Base-by-base conservation (phyloP, 53 echinoderm and acorn worm species). In the Pentamera pediparva region DNA sequence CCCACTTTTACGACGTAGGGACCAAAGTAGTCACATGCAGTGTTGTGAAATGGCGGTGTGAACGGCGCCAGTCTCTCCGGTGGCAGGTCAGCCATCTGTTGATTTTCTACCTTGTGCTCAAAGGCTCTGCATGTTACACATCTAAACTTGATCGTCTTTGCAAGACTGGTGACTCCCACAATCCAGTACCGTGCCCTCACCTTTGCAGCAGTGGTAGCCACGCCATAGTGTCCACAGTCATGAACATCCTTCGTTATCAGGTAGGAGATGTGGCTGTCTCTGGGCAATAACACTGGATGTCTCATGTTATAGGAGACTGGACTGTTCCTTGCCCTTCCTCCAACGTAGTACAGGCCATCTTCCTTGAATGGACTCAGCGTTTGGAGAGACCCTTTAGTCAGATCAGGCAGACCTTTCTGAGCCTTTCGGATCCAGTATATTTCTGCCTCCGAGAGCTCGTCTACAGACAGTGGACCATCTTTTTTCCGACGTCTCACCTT, bases 161-260 rank as follows among this genome's bases (percentile, higher is more conserved):
- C 64, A 17, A 82, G 55, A 11, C 59, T 74, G 37, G 72, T 62
- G 15, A 48, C 75, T 34, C 48, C 65, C 18, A 78, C 33, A 52
- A 83, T 78, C 84, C 78, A 84, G 78, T 78, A 70, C 57, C 56
- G 78, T 37, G 54, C 54, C 43, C 82, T 62, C 28, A 81, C 74
- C 38, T 81, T 34, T 13, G 39, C 24, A 20, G 38, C 37, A 65
- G 5, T 65, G 18, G 7, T 38, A 37, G 65, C 63, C 12, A 89
- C 89, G 34, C 89, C 81, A 34, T 76, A 56, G 37, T 84, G 84
- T 24, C 89, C 89, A 29, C 39, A 54, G 38, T 89, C 76, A 77
- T 89, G 65, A 3, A 59, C 31, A 59, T 59, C 27, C 17, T 2
- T 19, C 5, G 27, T 59, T 27, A 30, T 30, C 13, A 30, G 22